A percentile compares a stretch with the other conserved stretches of the same genome.
Evolutionary conservation across 2,113 vertebrate species (phyloP).

Genomic region (Trochalopteron elliotii): DNA sequence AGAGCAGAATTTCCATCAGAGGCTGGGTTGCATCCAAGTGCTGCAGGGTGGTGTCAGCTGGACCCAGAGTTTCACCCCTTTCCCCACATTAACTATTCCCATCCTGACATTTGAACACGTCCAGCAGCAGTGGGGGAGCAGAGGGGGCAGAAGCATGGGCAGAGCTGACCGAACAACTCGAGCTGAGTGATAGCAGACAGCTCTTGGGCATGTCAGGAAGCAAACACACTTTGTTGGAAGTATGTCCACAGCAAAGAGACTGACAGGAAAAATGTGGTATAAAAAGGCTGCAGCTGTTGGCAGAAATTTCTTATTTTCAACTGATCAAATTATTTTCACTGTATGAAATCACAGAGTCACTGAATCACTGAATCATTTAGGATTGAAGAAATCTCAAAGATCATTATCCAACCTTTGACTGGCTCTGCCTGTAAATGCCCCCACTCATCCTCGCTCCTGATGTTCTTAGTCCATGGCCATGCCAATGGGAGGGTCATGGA

Average conservation of each 20-base stretch:
- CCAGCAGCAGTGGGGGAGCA: fast-evolving
- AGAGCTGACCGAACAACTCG: not conserved
- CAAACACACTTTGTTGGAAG: not conserved
- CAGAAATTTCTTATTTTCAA: not conserved
- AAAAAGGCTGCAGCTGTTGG: not conserved
- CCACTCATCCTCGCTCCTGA: fast-evolving
- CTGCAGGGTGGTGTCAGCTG: not conserved
- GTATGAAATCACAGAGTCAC: not conserved
- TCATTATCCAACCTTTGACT: not conserved
- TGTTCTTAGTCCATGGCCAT: not conserved
- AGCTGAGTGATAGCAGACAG: not conserved
- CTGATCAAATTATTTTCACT: not conserved
- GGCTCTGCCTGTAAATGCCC: not conserved
- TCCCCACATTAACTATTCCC: not conserved
- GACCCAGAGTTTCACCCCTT: not conserved
- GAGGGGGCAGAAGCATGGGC: not conserved
- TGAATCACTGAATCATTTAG: not conserved
- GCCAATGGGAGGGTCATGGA: not conserved
- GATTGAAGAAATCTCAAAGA: not conserved
- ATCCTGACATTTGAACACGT: fast-evolving
- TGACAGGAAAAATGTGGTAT: not conserved
- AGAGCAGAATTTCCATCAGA: not conserved
- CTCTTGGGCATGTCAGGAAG: not conserved
- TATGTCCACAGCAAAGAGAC: not conserved
- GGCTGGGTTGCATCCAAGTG: not conserved